Base-by-base conservation (phyloP, 2,113 vertebrate genomes). In the Ploceus nigricollis region DNA sequence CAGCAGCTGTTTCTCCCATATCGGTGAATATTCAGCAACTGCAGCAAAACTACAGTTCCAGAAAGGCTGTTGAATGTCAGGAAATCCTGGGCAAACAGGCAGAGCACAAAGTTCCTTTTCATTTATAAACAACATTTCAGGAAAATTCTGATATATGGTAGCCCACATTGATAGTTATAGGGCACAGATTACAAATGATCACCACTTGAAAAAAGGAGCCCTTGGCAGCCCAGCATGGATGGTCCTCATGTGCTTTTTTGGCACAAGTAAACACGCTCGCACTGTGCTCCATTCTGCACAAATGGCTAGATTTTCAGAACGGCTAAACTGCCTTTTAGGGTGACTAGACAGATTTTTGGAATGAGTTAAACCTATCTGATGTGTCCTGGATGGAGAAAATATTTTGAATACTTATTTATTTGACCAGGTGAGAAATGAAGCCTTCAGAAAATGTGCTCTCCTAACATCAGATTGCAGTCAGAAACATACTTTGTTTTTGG, bases 61-160 rank as follows among this genome's bases (percentile, higher is more conserved):
- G 90, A 51, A 53, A 87, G 53, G 69, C 73, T 28, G 35, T 1
- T 77, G 86, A 95, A 92, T 89, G 82, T 51, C 95, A 94, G 93
- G 93, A 97, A 97, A 96, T 95, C 91, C 93, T 82, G 86, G 89
- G 83, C 91, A 95, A 97, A 93, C 56, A 75, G 64, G 80, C 91
- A 93, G 56, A 92, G 83, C 33, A 64, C 42, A 13, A 79, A 93
- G 60, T 77, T 92, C 86, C 64, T 58, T 90, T 86, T 61, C 68
- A 44, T 79, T 78, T 75, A 84, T 75, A 92, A 95, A 94, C 63
- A 86, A 58, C 25, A 56, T 47, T 73, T 83, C n/a, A 63, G 22
- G 80, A 85, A 28, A 87, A 56, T 66, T 78, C 64, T 68, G 54
- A 64, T 31, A 28, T 2, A 58, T 1, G 1, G 72, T 33, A 86